Evolutionary conservation across 2,797 vertebrate genomes (phyloP).

Genomic region (Micropoecilia bifurca): DNA sequence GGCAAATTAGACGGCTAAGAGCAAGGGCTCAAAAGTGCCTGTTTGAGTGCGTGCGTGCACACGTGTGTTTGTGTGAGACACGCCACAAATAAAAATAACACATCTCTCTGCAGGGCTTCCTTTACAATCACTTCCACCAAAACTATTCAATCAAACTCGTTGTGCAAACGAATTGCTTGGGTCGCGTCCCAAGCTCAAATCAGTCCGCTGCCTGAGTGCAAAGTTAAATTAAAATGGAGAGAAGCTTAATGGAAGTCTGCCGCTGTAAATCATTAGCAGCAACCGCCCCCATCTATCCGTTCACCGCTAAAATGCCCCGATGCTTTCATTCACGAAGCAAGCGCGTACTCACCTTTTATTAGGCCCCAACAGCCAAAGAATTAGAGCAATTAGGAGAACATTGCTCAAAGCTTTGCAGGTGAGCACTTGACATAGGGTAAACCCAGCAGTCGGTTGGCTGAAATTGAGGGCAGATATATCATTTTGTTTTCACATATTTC

Average conservation of each 20-base stretch:
- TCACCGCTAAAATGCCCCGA: constrained; percentile 35
- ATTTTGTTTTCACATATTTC: constrained; percentile 36
- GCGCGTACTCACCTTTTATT: constrained; percentile 55
- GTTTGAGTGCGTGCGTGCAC: constrained; percentile 8
- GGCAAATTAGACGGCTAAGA: constrained; percentile 54
- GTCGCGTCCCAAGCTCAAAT: constrained; percentile 58
- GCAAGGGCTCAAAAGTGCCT: constrained; percentile 24
- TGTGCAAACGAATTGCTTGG: constrained; percentile 42
- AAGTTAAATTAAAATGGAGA: constrained; percentile 50
- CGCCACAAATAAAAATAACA: constrained; percentile 2
- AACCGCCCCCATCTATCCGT: constrained; percentile 25
- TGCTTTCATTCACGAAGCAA: constrained; percentile 47
- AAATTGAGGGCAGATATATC: constrained; percentile 65
- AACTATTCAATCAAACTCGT: constrained; percentile 22
- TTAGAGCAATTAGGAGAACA: constrained; percentile 69
- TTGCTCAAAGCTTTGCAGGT: constrained; percentile 71
- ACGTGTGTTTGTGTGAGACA: not conserved
- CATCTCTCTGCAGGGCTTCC: constrained; percentile 30
- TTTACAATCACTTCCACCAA: constrained; percentile 49
- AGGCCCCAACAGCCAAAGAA: constrained; percentile 52
- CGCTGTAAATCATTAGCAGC: constrained; percentile 55
- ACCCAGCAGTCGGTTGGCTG: constrained; percentile 42
- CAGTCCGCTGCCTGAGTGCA: constrained; percentile 45
- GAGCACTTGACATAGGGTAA: constrained; percentile 62
- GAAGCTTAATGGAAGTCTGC: constrained; percentile 43